These are phyloP conservation scores for Trachemys scripta DNA, from an alignment of 2,113 vertebrate genomes.

Conservation along the genomic window DNA sequence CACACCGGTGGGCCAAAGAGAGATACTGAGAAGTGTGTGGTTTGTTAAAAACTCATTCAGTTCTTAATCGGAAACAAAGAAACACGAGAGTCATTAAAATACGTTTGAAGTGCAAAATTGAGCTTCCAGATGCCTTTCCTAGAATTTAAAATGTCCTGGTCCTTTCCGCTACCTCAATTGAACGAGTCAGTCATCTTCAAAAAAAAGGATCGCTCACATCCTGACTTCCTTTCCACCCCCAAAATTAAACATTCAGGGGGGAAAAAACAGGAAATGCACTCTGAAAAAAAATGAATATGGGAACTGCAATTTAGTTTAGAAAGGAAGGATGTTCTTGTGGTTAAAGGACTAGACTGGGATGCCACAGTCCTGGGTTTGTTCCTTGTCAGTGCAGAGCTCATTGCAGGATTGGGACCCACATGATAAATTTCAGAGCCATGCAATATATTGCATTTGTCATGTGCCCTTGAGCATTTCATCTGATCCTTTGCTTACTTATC, in stretches of 20 bases:
- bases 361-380: neutral
- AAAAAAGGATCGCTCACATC: neutral
- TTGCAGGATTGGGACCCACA: neutral
- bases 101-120: neutral
- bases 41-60: neutral
- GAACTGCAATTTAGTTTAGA: neutral
- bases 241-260: neutral
- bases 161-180: neutral
- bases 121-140: neutral
- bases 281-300: neutral
- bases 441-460: neutral
- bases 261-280: neutral
- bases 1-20: neutral
- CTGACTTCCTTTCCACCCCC: neutral
- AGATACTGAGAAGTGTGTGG: neutral
- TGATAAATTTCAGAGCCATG: neutral
- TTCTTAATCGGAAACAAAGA: neutral
- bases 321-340: neutral
- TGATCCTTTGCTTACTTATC: constrained; percentile 2
- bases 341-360: neutral
- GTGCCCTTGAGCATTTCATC: neutral
- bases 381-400: neutral
- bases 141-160: neutral
- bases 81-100: neutral
- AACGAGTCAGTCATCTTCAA: neutral